Conservation (phyloP, 2,113 vertebrate genomes). For the Caloenas nicobarica region DNA sequence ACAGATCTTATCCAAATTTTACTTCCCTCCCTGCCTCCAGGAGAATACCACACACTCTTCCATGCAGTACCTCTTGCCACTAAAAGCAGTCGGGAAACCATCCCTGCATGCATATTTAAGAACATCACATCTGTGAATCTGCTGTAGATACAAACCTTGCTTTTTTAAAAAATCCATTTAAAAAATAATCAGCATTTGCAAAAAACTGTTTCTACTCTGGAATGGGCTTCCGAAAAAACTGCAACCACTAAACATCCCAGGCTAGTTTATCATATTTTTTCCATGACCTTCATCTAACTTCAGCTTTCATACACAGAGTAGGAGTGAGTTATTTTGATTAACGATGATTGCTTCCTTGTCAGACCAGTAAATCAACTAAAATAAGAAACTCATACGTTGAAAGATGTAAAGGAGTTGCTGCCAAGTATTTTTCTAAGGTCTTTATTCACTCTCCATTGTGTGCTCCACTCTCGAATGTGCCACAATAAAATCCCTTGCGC, state of each 20-base stretch:
- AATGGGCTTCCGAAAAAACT: slow-evolving; percentile 18
- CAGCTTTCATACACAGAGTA: slow-evolving; percentile 22
- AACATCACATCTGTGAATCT: neutral
- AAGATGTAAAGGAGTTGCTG: slow-evolving; percentile 52
- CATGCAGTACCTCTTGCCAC: neutral
- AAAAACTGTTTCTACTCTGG: slow-evolving; percentile 1
- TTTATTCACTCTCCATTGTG: slow-evolving; percentile 33
- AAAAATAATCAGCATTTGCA: neutral
- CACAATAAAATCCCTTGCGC: neutral
- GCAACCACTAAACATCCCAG: neutral
- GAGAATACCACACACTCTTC: neutral
- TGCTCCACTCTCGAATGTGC: neutral
- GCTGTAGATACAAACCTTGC: neutral
- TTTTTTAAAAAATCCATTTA: neutral
- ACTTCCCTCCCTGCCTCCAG: neutral
- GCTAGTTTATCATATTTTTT: slow-evolving; percentile 52
- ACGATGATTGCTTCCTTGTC: slow-evolving; percentile 67
- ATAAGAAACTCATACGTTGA: slow-evolving; percentile 66
- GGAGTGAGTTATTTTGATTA: slow-evolving; percentile 70
- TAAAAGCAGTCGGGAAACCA: neutral
- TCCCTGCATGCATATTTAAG: neutral
- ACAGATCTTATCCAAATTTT: neutral
- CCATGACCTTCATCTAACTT: slow-evolving; percentile 66
- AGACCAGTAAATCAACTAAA: slow-evolving; percentile 62
- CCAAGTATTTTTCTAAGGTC: slow-evolving; percentile 52